These are phyloP conservation scores for Papilio elwesi DNA, from an alignment of 2,888 invertebrate genomes.

Conservation along the genomic window DNA sequence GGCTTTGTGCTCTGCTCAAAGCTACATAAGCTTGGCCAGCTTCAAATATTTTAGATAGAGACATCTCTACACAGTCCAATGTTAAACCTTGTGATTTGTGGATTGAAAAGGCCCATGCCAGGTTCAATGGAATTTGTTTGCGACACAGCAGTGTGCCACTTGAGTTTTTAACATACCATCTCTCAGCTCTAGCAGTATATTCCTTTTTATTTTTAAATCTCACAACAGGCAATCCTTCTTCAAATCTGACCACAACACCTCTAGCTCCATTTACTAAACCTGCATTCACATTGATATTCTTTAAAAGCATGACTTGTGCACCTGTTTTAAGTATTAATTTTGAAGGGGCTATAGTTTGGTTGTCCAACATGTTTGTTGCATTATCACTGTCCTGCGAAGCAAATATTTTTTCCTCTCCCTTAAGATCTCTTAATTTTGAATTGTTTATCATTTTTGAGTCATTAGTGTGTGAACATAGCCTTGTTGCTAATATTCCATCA, in stretches of 20 bases:
- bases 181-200: slow-evolving; percentile 89
- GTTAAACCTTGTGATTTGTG: slow-evolving; percentile 98
- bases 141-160: slow-evolving; percentile 81
- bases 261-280: slow-evolving; percentile 97
- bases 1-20: slow-evolving; percentile 94
- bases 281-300: slow-evolving; percentile 93
- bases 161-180: slow-evolving; percentile 91
- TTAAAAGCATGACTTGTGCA: slow-evolving; percentile 96
- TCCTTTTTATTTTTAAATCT: slow-evolving; percentile 90
- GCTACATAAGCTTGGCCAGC: slow-evolving; percentile 99
- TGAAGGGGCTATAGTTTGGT: slow-evolving; percentile 90
- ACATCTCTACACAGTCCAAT: slow-evolving; percentile 97
- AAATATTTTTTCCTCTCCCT: slow-evolving; percentile 87
- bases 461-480: slow-evolving; percentile 95
- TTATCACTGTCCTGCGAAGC: slow-evolving; percentile 92
- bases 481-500: slow-evolving; percentile 94
- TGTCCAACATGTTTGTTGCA: slow-evolving; percentile 88
- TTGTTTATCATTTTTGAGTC: slow-evolving; percentile 96
- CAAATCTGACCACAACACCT: slow-evolving; percentile 92
- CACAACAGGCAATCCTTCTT: slow-evolving; percentile 89
- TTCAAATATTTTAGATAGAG: slow-evolving; percentile 95
- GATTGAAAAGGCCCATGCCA: slow-evolving; percentile 99
- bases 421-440: slow-evolving; percentile 88
- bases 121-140: slow-evolving; percentile 92
- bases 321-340: slow-evolving; percentile 89